phyloP scores from a whole-genome alignment of 2,888 invertebrate species.

The Alsophila aescularia region DNA sequence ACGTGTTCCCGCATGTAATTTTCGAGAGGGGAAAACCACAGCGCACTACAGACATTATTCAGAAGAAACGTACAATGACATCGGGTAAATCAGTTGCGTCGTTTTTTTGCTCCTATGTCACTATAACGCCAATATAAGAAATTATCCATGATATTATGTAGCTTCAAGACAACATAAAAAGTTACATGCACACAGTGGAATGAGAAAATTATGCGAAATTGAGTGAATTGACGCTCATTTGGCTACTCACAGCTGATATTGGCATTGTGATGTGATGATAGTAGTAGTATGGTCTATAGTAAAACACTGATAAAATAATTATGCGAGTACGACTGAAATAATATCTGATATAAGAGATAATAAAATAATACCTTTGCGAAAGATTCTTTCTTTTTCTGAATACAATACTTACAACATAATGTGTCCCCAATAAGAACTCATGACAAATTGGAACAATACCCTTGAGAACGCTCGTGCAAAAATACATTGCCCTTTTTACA shows the following conservation, averaged over 20 bases:
- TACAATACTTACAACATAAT: slow-evolving; percentile 1
- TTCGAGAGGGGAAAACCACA: slow-evolving; percentile 24
- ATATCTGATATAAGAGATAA: too few relatives aligned
- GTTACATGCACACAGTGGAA: not conserved
- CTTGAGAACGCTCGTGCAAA: slow-evolving; percentile 22
- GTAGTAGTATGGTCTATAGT: too few relatives aligned
- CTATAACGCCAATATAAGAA: not conserved
- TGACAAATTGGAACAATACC: slow-evolving; percentile 23
- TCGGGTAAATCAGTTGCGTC: slow-evolving; percentile 35
- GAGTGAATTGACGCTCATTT: not conserved
- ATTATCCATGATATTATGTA: not conserved
- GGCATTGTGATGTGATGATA: too few relatives aligned
- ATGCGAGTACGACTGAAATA: too few relatives aligned
- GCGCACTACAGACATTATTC: slow-evolving; percentile 42
- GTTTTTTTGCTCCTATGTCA: slow-evolving; percentile 3
- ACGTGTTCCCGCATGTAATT: not conserved
- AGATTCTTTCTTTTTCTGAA: not conserved
- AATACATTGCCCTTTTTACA: slow-evolving; percentile 32
- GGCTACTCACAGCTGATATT: not conserved
- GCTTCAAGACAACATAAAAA: not conserved
- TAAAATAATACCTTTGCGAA: not conserved
- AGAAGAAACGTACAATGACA: slow-evolving; percentile 44
- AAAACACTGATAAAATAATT: too few relatives aligned
- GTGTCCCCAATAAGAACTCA: slow-evolving; percentile 6
- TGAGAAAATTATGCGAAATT: not conserved